These are phyloP conservation scores for Crossaster papposus DNA, from an alignment of 53 echinoderm and acorn worm genomes.

Conservation along the genomic window DNA sequence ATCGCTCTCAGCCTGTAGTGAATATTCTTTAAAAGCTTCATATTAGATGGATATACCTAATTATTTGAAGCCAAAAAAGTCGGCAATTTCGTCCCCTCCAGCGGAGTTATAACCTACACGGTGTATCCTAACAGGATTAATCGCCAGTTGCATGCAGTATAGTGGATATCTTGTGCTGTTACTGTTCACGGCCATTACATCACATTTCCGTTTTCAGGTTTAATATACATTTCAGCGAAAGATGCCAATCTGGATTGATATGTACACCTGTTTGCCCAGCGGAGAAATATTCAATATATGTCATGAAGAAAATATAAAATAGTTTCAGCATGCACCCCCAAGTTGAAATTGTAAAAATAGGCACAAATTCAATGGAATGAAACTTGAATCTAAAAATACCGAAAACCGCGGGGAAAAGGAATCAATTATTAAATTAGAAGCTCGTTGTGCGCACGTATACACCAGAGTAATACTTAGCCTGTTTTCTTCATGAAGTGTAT, in stretches of 20 bases:
- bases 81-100: no score
- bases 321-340: no score
- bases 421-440: not conserved
- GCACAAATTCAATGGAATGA: not conserved
- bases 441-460: not conserved
- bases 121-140: no score
- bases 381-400: not conserved
- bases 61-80: no score
- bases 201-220: not conserved
- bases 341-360: no score
- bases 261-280: slow-evolving; percentile 8
- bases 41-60: no score
- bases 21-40: no score
- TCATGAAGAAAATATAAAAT: not conserved
- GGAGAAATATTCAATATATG: not conserved
- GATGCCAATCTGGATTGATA: not conserved
- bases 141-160: no score
- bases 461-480: no score
- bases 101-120: no score
- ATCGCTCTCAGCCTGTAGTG: no score
- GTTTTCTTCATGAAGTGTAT: no score
- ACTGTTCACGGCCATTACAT: not conserved
- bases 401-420: not conserved
- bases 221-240: not conserved
- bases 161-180: not conserved